Base-by-base conservation (phyloP, 2,113 vertebrate species). In the Ranitomeya variabilis region DNA sequence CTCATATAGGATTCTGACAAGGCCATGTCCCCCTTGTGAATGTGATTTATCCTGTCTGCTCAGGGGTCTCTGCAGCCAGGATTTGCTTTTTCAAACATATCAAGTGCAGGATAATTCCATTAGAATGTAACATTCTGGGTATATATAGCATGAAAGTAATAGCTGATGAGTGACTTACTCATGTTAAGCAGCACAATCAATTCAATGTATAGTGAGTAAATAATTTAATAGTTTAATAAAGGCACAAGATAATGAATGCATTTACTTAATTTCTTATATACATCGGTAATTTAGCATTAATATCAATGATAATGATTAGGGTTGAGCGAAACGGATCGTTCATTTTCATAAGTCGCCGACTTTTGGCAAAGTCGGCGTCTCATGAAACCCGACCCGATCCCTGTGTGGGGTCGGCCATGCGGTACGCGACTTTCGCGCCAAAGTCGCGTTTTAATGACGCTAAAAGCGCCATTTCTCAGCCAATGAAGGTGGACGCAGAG, bases 1-100 rank as follows among this genome's bases (percentile, higher is more conserved):
- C 52, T 60, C 71, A 59, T 37, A 60, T 19, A 80, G 86, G 57
- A 52, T 80, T 54, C 37, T 45, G 51, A 26, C 14, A 31, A 80
- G 86, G 77, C 60, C 52, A 54, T 66, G 51, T 37, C 66, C 86
- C 64, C 14, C 60, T 9, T 73, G 4, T 87, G 66, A 80, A 5
- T 73, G 4, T 87, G 66, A 80, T 69, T 87, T 69, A 87, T 73
- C 86, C 86, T 73, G 86, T 87, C 86, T 81, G 86, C 26, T 64
- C 76, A 54, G 23, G 18, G 62, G n/a, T 64, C 85, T 37, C 79
- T 37, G 26, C 26, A 37, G 78, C n/a, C 78, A 31, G 79, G 59
- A 60, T 81, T 52, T 52, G 16, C 16, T 51, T 19, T 76, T 19
- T 52, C 51, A 45, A 52, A 51, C 73, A 76, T 76, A 52, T 76